phyloP scores from a whole-genome alignment of 1,140 invertebrate genomes.

The Polypedilum pembai region DNA sequence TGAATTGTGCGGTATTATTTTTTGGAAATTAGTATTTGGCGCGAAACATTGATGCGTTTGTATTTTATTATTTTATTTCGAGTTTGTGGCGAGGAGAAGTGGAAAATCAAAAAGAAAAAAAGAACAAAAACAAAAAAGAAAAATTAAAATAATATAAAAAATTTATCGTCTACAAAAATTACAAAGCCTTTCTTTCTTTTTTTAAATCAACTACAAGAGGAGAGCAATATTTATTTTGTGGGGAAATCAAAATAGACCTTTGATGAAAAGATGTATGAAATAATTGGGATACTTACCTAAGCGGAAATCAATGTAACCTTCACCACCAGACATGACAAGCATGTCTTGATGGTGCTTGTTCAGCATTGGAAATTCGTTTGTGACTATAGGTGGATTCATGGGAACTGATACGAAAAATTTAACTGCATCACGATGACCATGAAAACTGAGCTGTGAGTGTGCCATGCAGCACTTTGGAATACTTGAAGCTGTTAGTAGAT shows the following conservation, averaged over 20 bases:
- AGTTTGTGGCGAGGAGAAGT: not conserved
- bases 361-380: conserved; percentile 35
- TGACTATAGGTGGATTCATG: conserved; percentile 38
- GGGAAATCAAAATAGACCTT: not conserved
- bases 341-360: conserved; percentile 54
- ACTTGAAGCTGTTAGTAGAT: conserved; percentile 21
- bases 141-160: conserved; percentile 8
- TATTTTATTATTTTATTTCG: not conserved
- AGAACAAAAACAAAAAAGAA: not conserved
- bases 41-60: not conserved
- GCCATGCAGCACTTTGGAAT: conserved; percentile 69
- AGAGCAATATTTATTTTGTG: too few species aligned
- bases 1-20: too few species aligned
- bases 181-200: conserved; percentile 26
- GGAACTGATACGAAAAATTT: conserved; percentile 95
- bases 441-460: conserved; percentile 96
- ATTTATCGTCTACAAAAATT: conserved; percentile 33
- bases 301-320: conserved; percentile 98
- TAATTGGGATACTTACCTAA: conserved; percentile 57
- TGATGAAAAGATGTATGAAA: not conserved
- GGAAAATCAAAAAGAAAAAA: conserved; percentile 7
- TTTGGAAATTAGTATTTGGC: too few species aligned
- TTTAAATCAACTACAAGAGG: too few species aligned
- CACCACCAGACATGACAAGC: conserved; percentile 91
- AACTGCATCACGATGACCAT: conserved; percentile 95